Evolutionary conservation across 2,888 invertebrate genomes (phyloP).

Genomic region (Lamellibrachia columna): DNA sequence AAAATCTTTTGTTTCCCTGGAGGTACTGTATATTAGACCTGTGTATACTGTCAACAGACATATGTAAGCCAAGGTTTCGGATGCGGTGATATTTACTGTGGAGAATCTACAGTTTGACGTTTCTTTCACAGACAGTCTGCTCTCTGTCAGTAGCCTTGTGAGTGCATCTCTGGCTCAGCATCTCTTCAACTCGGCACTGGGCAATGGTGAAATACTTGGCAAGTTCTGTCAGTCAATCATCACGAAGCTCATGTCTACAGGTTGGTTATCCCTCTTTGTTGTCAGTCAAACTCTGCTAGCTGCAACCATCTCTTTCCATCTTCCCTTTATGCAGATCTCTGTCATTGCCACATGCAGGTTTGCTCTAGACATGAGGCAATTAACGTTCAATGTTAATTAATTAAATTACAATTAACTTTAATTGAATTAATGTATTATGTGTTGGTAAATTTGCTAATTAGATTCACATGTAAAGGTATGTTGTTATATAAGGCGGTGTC

Average conservation of each 20-base stretch:
- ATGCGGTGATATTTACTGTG: neutral
- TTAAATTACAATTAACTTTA: too few species aligned
- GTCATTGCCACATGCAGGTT: neutral
- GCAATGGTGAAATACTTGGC: neutral
- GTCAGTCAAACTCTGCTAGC: neutral
- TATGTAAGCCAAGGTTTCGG: too few species aligned
- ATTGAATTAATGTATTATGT: too few species aligned
- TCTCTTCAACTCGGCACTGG: constrained; percentile 22
- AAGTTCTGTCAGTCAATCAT: constrained; percentile 24
- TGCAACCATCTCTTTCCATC: too few species aligned
- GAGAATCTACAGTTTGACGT: neutral
- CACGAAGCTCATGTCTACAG: constrained; percentile 34
- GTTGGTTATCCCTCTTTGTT: neutral
- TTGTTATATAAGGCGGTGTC: too few species aligned
- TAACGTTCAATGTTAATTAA: too few species aligned
- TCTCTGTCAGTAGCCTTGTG: constrained; percentile 23
- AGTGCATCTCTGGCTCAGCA: neutral
- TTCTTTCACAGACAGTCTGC: neutral
- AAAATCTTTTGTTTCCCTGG: too few species aligned
- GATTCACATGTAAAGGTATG: too few species aligned
- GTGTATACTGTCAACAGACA: too few species aligned
- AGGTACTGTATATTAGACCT: too few species aligned
- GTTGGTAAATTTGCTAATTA: too few species aligned
- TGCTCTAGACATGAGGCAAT: too few species aligned
- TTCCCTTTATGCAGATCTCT: neutral